phyloP scores from a whole-genome alignment of 2,797 vertebrate genomes.

The Platyrinchus mystaceus region DNA sequence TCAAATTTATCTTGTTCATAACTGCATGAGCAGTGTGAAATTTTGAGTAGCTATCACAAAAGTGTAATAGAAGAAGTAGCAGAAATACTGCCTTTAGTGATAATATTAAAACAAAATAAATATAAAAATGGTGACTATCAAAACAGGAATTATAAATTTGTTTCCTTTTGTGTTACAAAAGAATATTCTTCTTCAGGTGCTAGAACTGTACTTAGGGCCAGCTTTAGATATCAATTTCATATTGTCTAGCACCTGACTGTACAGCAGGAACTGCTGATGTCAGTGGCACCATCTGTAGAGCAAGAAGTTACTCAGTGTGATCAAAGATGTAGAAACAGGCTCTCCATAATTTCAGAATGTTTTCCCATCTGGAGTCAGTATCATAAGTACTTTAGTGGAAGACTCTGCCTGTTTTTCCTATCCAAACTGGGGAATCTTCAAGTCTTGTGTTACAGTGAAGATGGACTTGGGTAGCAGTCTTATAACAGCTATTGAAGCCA shows the following conservation, averaged over 20 bases:
- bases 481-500: background rate
- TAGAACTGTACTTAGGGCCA: background rate
- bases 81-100: background rate
- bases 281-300: background rate
- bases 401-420: background rate
- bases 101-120: background rate
- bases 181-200: background rate
- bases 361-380: background rate
- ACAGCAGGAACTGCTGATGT: background rate
- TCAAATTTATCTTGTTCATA: slow-evolving; percentile 44
- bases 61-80: background rate
- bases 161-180: background rate
- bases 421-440: background rate
- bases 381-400: background rate
- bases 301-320: slow-evolving; percentile 15
- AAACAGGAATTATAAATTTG: background rate
- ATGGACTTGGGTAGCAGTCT: background rate
- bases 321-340: slow-evolving; percentile 13
- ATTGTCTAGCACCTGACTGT: background rate
- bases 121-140: background rate
- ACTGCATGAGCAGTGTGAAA: slow-evolving; percentile 35
- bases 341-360: background rate
- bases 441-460: background rate
- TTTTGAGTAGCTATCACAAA: slow-evolving; percentile 14
- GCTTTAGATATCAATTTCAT: background rate